phyloP scores from a whole-genome alignment of 2,888 invertebrate genomes.

The Panzeria rudis region DNA sequence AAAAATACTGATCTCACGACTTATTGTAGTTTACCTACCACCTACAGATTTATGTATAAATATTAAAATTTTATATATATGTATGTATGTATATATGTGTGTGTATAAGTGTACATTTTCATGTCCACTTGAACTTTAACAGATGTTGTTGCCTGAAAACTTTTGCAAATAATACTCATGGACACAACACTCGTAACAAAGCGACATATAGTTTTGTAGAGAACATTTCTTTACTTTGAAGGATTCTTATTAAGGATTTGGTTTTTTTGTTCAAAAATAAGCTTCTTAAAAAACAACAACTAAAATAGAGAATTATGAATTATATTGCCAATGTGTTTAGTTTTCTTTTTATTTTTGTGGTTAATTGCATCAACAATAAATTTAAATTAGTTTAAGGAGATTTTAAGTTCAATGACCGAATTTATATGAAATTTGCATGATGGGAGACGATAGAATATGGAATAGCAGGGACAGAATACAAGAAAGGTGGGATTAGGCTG shows the following conservation, averaged over 20 bases:
- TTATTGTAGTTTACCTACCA: too few relatives aligned
- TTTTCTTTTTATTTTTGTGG: too few relatives aligned
- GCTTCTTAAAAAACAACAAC: background rate
- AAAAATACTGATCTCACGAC: too few relatives aligned
- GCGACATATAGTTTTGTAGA: background rate
- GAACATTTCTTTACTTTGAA: conserved; percentile 20
- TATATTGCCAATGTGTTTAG: conserved; percentile 14
- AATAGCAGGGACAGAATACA: too few relatives aligned
- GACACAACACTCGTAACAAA: conserved; percentile 9
- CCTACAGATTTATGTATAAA: too few relatives aligned
- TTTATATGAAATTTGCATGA: too few relatives aligned
- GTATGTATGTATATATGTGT: background rate
- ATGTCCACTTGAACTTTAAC: conserved; percentile 25
- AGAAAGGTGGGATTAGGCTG: too few relatives aligned
- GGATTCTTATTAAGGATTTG: background rate
- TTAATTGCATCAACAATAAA: too few relatives aligned
- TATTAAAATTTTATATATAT: too few relatives aligned
- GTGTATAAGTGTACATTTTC: background rate
- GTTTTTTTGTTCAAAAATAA: conserved; percentile 10
- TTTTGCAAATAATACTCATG: conserved; percentile 36
- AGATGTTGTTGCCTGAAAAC: conserved; percentile 23
- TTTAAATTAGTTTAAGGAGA: too few relatives aligned
- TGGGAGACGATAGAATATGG: too few relatives aligned
- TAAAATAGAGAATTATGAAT: background rate
- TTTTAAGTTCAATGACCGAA: too few relatives aligned